phyloP scores from a whole-genome alignment of 2,888 invertebrate species.

The Podabrus alpinus region DNA sequence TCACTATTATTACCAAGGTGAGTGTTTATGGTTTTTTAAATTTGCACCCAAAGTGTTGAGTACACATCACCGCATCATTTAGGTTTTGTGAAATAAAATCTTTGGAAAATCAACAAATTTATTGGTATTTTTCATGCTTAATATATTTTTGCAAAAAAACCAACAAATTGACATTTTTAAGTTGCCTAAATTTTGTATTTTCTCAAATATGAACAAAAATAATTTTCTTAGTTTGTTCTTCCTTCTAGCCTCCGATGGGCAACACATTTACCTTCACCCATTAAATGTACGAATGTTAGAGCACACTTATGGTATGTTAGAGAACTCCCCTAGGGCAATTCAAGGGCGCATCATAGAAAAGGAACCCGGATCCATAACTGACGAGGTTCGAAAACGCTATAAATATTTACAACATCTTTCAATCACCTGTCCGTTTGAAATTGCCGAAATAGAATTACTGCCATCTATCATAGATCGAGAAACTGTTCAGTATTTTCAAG shows the following conservation, averaged over 20 bases:
- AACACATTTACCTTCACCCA: constrained; percentile 89
- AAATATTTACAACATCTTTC: constrained; percentile 87
- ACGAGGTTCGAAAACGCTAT: constrained; percentile 75
- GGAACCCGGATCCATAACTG: constrained; percentile 83
- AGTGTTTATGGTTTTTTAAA: background rate
- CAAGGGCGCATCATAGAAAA: constrained; percentile 83
- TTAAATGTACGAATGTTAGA: constrained; percentile 89
- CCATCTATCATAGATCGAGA: constrained; percentile 72
- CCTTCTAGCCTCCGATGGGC: constrained; percentile 82
- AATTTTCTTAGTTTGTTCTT: no score
- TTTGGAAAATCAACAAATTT: constrained; percentile 35
- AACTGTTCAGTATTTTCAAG: constrained; percentile 71
- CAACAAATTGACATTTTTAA: background rate
- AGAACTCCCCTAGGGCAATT: constrained; percentile 74
- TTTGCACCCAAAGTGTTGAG: constrained; percentile 42
- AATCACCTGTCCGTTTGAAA: constrained; percentile 85
- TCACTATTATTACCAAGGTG: constrained; percentile 38
- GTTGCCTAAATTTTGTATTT: no score
- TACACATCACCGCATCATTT: constrained; percentile 33
- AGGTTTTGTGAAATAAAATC: constrained; percentile 35
- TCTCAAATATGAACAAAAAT: no score
- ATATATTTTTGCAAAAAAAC: constrained; percentile 19
- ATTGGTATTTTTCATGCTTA: background rate
- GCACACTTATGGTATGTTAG: constrained; percentile 81
- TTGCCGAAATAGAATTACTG: constrained; percentile 83